These are phyloP conservation scores for Barbus barbus DNA, from an alignment of 2,113 vertebrate species.

Conservation along the genomic window DNA sequence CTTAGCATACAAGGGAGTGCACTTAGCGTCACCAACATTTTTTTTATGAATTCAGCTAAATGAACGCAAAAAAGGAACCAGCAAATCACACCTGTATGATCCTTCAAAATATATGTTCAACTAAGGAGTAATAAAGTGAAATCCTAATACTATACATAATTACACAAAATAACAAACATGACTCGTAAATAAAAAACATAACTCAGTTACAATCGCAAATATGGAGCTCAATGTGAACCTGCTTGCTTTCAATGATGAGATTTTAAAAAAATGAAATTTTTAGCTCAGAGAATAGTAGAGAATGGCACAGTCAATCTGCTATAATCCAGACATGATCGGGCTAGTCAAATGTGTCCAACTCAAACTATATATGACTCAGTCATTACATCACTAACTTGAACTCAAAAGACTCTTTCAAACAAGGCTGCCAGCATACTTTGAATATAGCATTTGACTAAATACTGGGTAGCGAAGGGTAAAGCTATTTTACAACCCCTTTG, in stretches of 20 bases:
- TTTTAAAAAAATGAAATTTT: no score
- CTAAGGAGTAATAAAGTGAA: no score
- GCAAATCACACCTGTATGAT: constrained; percentile 38
- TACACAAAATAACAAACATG: no score
- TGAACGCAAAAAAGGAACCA: neutral
- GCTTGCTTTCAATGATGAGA: neutral
- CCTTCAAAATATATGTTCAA: neutral
- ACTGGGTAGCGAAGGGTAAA: neutral
- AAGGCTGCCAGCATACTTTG: neutral
- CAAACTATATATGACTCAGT: neutral
- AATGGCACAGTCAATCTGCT: no score
- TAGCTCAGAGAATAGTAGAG: no score
- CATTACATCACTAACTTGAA: constrained; percentile 11
- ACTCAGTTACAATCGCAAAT: neutral
- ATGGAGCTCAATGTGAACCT: neutral
- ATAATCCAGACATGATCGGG: constrained; percentile 15
- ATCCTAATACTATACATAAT: no score
- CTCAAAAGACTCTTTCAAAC: neutral
- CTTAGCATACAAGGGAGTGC: neutral
- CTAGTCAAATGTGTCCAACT: neutral
- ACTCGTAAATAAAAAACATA: neutral
- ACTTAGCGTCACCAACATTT: constrained; percentile 1
- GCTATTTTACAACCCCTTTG: neutral
- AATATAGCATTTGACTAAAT: neutral
- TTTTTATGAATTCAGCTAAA: constrained; percentile 37